These are phyloP conservation scores for Listrodromus nycthemerus DNA, from an alignment of 2,888 invertebrate species.

Conservation along the genomic window DNA sequence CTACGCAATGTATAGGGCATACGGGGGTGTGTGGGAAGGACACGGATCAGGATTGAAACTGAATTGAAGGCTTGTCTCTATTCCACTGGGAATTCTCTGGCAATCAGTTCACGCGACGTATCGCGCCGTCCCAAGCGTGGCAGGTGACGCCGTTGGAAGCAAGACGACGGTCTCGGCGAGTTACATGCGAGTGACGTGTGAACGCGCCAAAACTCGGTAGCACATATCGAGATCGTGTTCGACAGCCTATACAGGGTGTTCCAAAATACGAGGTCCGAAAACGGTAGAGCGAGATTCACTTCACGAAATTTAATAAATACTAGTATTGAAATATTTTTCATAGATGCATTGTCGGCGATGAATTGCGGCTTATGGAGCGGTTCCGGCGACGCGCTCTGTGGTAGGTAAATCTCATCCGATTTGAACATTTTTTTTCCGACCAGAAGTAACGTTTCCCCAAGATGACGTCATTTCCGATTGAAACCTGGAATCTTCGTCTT, in stretches of 20 bases:
- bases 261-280: background rate
- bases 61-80: conserved; percentile 31
- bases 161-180: conserved; percentile 16
- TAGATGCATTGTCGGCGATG: background rate
- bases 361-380: background rate
- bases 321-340: background rate
- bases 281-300: background rate
- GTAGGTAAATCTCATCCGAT: background rate
- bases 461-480: background rate
- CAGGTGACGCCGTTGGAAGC: conserved; percentile 21
- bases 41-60: conserved; percentile 1
- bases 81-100: conserved; percentile 37
- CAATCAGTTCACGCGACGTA: conserved; percentile 39
- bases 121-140: conserved; percentile 18
- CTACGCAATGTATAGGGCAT: background rate
- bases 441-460: no score
- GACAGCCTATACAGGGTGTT: conserved; percentile 12
- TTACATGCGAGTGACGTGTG: conserved; percentile 18
- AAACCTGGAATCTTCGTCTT: no score
- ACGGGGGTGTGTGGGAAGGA: background rate
- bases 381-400: background rate
- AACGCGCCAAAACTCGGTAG: conserved; percentile 1
- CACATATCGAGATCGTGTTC: conserved; percentile 31
- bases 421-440: no score
- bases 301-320: background rate